phyloP scores from a whole-genome alignment of 2,113 vertebrate species.

The Climacteris rufus region DNA sequence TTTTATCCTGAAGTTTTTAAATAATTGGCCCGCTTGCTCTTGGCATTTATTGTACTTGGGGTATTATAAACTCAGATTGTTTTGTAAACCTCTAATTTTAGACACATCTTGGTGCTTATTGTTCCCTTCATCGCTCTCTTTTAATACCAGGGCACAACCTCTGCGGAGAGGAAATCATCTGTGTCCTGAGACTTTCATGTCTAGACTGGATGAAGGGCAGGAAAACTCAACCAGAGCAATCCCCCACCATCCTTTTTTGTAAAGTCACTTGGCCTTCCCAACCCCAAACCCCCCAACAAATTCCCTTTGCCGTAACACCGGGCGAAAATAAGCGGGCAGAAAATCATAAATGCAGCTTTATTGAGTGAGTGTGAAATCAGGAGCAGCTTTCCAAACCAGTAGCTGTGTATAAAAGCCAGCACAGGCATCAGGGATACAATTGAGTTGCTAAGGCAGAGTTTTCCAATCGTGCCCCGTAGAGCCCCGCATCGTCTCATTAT shows the following conservation, averaged over 20 bases:
- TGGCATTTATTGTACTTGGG: conserved; percentile 1
- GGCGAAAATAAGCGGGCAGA: neutral
- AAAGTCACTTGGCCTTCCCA: neutral
- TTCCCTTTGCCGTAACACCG: neutral
- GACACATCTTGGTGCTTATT: neutral
- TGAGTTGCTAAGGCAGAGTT: conserved; percentile 41
- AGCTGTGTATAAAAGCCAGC: neutral
- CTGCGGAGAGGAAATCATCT: neutral
- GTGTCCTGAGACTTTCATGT: neutral
- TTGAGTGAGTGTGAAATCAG: neutral
- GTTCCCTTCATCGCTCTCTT: neutral
- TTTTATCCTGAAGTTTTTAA: neutral
- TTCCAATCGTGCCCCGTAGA: neutral
- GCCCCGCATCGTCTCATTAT: neutral
- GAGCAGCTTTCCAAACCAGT: conserved; percentile 26
- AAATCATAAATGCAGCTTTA: neutral
- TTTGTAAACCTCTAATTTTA: conserved; percentile 47
- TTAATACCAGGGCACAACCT: neutral
- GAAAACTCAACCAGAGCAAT: neutral
- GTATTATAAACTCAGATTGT: conserved; percentile 8
- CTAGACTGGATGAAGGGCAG: neutral
- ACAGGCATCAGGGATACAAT: neutral
- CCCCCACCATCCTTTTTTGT: neutral
- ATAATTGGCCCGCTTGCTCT: neutral
- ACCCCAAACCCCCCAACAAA: neutral